Conservation (phyloP, 2,797 vertebrate genomes). For the Pseudochromis fuscus region DNA sequence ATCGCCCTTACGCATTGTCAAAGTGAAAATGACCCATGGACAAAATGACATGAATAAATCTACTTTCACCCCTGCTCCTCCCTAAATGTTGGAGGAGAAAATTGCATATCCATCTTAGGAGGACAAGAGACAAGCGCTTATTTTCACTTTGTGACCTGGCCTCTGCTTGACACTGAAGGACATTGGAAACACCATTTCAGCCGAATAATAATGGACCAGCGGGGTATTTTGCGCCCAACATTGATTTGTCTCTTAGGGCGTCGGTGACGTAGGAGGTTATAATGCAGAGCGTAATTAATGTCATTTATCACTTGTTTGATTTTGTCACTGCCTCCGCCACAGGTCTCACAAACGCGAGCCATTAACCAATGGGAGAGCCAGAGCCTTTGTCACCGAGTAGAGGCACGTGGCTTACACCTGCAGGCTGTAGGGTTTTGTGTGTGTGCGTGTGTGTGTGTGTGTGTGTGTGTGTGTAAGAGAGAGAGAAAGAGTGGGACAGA, state of each 20-base stretch:
- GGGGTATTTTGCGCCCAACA: conserved; percentile 68
- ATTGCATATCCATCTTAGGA: conserved; percentile 72
- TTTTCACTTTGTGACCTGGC: conserved; percentile 62
- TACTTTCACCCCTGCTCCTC: conserved; percentile 42
- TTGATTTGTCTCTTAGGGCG: conserved; percentile 72
- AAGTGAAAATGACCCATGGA: conserved; percentile 66
- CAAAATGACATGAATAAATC: conserved; percentile 77
- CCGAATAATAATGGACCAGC: conserved; percentile 75
- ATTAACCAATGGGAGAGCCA: conserved; percentile 72
- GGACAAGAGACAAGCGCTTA: conserved; percentile 64
- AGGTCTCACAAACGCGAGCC: conserved; percentile 70
- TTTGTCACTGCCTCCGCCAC: conserved; percentile 61
- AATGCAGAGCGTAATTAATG: conserved; percentile 84
- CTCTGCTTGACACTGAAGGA: conserved; percentile 73
- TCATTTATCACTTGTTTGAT: conserved; percentile 86
- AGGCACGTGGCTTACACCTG: conserved; percentile 87
- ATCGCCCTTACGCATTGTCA: conserved; percentile 61
- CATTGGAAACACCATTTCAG: conserved; percentile 70
- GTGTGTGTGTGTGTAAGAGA: conserved; percentile 24
- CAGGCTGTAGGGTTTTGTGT: conserved; percentile 52
- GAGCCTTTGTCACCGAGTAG: conserved; percentile 73
- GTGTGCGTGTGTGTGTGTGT: conserved; percentile 49
- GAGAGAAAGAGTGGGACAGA: not conserved
- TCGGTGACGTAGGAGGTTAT: conserved; percentile 71
- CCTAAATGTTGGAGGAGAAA: conserved; percentile 48